Base-by-base conservation (phyloP, 2,797 vertebrate genomes). In the Anableps anableps region DNA sequence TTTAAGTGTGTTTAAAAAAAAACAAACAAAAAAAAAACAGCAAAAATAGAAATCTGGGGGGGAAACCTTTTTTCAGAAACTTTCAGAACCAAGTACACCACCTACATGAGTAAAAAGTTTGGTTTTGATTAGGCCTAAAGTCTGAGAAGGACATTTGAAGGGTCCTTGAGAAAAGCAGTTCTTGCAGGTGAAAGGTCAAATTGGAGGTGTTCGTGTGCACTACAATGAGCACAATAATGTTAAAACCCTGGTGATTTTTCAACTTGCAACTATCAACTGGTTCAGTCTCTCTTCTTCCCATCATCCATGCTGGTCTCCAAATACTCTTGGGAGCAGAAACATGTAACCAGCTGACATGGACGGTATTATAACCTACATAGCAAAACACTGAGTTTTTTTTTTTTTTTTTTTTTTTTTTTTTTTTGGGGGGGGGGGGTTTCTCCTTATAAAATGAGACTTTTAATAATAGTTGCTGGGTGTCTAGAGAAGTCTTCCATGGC, bases 381-480 rank as follows among this genome's bases (percentile, higher is more conserved):
- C 31, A 60, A 74, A 11, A 17, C 45, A 66, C 10, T 14, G 8
- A 14, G 43, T 36, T 4, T n/a, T n/a, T 29, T 75, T 41, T 23
- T 41, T 71, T 47, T 76, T n/a, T 10, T 26, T 3, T 55, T 29
- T 17, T 43, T 47, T 76, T 62, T 55, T 45, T 68, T n/a, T n/a
- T n/a, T n/a, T n/a, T n/a, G n/a, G n/a, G n/a, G n/a, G n/a, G n/a
- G n/a, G n/a, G n/a, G n/a, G n/a, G n/a, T n/a, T n/a, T n/a, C 43
- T 23, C 21, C 8, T 51, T 19, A 77, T 74, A 16, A 83, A 82
- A 73, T 68, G 4, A 84, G 55, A 66, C 45, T 10, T 78, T 90
- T 31, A 85, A 85, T 88, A 29, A 86, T 77, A 76, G 66, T 74
- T 64, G 47, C 64, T 79, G 72, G 78, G 82, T 77, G 78, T 83